These are phyloP conservation scores for Drosophila saltans DNA, from an alignment of 1,140 invertebrate genomes.

Conservation along the genomic window DNA sequence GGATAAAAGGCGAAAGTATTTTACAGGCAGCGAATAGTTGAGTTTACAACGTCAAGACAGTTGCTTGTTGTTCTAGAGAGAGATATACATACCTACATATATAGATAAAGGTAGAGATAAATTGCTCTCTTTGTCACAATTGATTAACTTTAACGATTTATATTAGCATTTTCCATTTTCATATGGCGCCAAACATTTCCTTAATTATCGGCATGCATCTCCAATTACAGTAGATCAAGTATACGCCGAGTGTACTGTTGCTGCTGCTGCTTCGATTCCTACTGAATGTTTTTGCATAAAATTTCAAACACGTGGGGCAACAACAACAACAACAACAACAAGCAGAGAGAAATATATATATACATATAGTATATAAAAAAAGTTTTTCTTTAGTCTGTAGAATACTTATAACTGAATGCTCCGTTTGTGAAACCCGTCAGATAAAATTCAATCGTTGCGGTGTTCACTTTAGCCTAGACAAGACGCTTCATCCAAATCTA, in stretches of 20 bases:
- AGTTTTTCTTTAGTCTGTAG: slow-evolving; percentile 54
- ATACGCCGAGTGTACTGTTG: slow-evolving; percentile 58
- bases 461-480: slow-evolving; percentile 12
- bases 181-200: slow-evolving; percentile 10
- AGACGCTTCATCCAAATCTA: background rate
- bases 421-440: slow-evolving; percentile 61
- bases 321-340: background rate
- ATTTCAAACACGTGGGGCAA: slow-evolving; percentile 41
- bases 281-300: slow-evolving; percentile 34
- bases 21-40: slow-evolving; percentile 1
- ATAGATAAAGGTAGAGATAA: background rate
- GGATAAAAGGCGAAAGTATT: slow-evolving; percentile 24
- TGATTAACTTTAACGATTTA: background rate
- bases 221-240: slow-evolving; percentile 39
- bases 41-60: slow-evolving; percentile 2
- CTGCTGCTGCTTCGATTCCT: background rate
- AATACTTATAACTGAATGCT: slow-evolving; percentile 54
- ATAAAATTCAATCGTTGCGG: slow-evolving; percentile 54
- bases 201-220: slow-evolving; percentile 10
- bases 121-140: too few species aligned
- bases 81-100: too few species aligned
- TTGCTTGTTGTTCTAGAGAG: background rate
- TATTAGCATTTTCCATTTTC: slow-evolving; percentile 2
- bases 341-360: slow-evolving; percentile 2
- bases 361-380: background rate